Percentiles rank a stretch among this genome's conserved stretches.
phyloP scores from a whole-genome alignment of 2,797 vertebrate species.

The Streptopelia turtur region DNA sequence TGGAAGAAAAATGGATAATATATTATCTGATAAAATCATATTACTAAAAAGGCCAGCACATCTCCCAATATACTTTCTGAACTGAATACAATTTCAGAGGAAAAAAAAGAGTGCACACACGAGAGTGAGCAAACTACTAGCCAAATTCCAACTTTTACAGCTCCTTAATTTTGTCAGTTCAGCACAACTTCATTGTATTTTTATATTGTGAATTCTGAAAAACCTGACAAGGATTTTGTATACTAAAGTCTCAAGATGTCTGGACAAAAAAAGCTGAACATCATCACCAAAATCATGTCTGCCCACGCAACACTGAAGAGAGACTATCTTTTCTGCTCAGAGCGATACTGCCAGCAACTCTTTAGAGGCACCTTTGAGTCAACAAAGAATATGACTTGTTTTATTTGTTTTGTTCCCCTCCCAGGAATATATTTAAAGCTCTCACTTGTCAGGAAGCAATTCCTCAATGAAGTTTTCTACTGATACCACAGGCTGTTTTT shows the following conservation, averaged over 20 bases:
- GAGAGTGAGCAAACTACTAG: background rate
- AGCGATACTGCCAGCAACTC: background rate
- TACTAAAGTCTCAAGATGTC: background rate
- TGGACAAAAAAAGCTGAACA: background rate
- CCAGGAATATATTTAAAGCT: background rate
- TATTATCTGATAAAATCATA: background rate
- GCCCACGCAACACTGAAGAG: background rate
- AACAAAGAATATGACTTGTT: background rate
- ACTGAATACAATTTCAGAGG: background rate
- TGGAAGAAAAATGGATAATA: background rate
- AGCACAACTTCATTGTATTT: background rate
- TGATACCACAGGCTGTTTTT: constrained; percentile 94
- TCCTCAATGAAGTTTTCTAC: constrained; percentile 96
- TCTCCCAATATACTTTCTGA: background rate
- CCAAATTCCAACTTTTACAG: background rate
- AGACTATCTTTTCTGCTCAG: background rate
- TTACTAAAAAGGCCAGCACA: background rate
- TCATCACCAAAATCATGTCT: background rate
- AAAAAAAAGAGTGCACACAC: background rate
- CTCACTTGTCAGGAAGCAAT: constrained; percentile 95
- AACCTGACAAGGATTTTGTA: background rate
- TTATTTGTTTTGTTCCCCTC: too few relatives aligned
- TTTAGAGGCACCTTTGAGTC: background rate
- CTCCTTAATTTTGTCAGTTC: background rate
- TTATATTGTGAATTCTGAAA: background rate